Conservation (phyloP, 1,140 invertebrate species). For the Lethrus apterus region DNA sequence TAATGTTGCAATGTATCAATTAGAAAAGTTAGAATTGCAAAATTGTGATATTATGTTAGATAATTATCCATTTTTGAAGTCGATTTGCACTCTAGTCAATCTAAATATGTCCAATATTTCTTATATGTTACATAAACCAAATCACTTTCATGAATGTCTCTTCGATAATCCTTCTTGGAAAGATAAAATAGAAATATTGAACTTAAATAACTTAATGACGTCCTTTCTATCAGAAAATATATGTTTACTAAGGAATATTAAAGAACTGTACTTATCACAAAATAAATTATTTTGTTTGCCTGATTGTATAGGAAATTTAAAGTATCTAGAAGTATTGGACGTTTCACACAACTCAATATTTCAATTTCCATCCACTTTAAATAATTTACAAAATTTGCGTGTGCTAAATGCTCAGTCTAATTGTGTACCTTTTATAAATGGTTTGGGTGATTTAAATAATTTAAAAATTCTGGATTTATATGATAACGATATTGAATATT, state of each 20-base stretch:
- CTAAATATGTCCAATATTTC: slow-evolving; percentile 6
- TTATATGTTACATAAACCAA: background rate
- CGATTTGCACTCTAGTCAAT: background rate
- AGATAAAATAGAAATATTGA: background rate
- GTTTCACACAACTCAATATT: background rate
- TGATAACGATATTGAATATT: background rate
- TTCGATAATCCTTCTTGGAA: slow-evolving; percentile 1
- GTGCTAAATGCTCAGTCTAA: background rate
- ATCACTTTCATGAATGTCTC: background rate
- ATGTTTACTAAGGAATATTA: background rate
- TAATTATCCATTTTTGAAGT: slow-evolving; percentile 1
- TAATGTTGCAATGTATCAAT: background rate
- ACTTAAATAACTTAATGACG: background rate
- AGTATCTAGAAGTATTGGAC: slow-evolving; percentile 1
- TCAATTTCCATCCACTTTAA: background rate
- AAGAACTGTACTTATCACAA: slow-evolving; percentile 2
- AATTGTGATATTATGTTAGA: background rate
- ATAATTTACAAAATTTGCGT: background rate
- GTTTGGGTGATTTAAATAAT: background rate
- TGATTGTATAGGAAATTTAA: background rate
- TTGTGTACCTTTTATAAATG: background rate
- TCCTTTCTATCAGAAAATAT: background rate
- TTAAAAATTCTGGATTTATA: slow-evolving; percentile 10
- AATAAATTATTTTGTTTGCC: slow-evolving; percentile 4
- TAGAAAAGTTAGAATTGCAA: background rate